Conservation (phyloP, 1,140 invertebrate species). For the Limonius californicus region DNA sequence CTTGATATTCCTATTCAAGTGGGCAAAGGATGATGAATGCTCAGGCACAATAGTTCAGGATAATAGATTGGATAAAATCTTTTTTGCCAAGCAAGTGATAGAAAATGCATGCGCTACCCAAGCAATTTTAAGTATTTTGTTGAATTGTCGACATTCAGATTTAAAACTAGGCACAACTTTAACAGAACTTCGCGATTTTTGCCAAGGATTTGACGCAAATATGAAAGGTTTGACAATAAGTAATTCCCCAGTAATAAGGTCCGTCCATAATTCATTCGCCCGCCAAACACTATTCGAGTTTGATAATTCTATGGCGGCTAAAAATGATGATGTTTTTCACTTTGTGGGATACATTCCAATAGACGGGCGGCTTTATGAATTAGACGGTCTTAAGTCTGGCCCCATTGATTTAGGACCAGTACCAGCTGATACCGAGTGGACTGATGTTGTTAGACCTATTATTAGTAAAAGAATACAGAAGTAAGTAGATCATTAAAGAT, state of each 20-base stretch:
- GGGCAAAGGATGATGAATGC: slow-evolving; percentile 85
- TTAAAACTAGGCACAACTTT: slow-evolving; percentile 84
- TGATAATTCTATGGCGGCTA: slow-evolving; percentile 71
- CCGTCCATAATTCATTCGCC: slow-evolving; percentile 97
- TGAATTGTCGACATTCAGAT: slow-evolving; percentile 88
- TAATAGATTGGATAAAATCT: slow-evolving; percentile 82
- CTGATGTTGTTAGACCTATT: slow-evolving; percentile 83
- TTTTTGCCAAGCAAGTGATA: slow-evolving; percentile 99
- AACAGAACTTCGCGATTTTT: slow-evolving; percentile 90
- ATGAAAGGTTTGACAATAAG: slow-evolving; percentile 94
- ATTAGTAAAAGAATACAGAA: slow-evolving; percentile 93
- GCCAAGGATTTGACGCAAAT: slow-evolving; percentile 87
- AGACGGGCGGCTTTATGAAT: slow-evolving; percentile 89
- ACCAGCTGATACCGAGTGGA: slow-evolving; percentile 80
- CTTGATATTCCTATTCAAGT: slow-evolving; percentile 98
- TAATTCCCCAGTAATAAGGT: slow-evolving; percentile 91
- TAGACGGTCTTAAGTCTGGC: slow-evolving; percentile 93
- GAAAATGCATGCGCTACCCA: slow-evolving; percentile 99
- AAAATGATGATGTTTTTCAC: slow-evolving; percentile 97
- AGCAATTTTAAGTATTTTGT: slow-evolving; percentile 91
- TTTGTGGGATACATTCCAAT: slow-evolving; percentile 97
- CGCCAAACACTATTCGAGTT: slow-evolving; percentile 95
- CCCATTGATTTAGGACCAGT: slow-evolving; percentile 88
- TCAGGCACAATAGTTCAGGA: slow-evolving; percentile 82
- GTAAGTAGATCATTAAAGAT: too few species aligned